Conservation (phyloP, 1,140 invertebrate genomes). For the Trichomalopsis sarcophagae region DNA sequence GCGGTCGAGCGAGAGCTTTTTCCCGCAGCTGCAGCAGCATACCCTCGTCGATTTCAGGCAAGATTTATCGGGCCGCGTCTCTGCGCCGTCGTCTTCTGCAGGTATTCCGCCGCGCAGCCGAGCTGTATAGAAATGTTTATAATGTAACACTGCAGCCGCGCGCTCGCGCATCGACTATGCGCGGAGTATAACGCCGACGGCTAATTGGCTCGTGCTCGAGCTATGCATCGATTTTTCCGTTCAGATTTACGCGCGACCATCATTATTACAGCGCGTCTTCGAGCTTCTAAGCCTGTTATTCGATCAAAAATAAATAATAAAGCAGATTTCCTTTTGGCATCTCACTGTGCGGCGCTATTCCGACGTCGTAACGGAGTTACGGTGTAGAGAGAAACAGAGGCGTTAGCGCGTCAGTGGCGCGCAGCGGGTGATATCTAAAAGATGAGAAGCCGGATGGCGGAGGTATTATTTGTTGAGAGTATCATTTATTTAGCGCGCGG, state of each 20-base stretch:
- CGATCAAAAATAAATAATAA: too few species aligned
- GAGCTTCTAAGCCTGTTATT: too few species aligned
- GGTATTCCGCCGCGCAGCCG: background rate
- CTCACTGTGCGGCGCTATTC: too few species aligned
- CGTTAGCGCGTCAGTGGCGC: too few species aligned
- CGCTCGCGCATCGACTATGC: background rate
- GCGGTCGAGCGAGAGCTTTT: background rate
- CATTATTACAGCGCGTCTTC: too few species aligned
- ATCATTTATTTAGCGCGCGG: constrained; percentile 37
- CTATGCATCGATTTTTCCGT: background rate
- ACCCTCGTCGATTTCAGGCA: constrained; percentile 20
- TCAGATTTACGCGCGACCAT: too few species aligned
- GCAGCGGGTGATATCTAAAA: background rate
- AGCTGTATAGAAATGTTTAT: background rate
- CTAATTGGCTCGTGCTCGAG: background rate
- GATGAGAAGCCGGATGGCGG: background rate
- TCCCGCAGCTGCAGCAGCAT: background rate
- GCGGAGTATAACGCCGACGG: background rate
- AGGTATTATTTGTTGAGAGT: constrained; percentile 32
- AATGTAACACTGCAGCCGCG: background rate
- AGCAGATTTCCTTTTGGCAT: too few species aligned
- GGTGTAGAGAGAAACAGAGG: too few species aligned
- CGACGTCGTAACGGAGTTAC: too few species aligned
- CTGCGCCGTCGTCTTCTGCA: background rate
- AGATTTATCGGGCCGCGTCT: constrained; percentile 36